phyloP scores from a whole-genome alignment of 1,140 invertebrate species.

The Drosophila chauvacae region DNA sequence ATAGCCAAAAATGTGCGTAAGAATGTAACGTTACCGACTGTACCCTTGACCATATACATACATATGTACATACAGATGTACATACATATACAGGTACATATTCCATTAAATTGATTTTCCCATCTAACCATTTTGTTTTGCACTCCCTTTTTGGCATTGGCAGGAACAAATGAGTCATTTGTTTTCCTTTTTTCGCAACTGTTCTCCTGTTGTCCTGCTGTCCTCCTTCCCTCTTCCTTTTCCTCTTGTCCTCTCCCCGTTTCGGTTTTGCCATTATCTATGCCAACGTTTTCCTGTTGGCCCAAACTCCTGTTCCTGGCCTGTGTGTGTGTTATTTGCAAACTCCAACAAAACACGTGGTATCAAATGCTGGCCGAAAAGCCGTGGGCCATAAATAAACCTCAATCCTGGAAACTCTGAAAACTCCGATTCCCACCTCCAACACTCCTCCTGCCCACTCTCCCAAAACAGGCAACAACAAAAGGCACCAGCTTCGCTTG shows the following conservation, averaged over 20 bases:
- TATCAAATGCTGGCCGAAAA: conserved; percentile 69
- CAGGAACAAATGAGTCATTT: conserved; percentile 59
- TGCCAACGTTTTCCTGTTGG: conserved; percentile 67
- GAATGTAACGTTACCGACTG: no score
- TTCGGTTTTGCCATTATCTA: conserved; percentile 62
- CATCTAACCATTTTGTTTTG: conserved; percentile 31
- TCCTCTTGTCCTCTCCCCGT: neutral
- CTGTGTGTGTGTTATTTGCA: conserved; percentile 6
- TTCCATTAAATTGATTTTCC: conserved; percentile 39
- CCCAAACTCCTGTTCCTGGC: conserved; percentile 34
- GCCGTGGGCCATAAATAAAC: conserved; percentile 81
- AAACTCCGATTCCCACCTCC: conserved; percentile 43
- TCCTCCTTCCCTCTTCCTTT: neutral
- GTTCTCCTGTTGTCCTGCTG: conserved; percentile 27
- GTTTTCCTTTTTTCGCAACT: conserved; percentile 46
- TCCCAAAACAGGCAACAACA: conserved; percentile 50
- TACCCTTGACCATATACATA: no score
- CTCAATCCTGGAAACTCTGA: conserved; percentile 69
- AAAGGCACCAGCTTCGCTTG: conserved; percentile 20
- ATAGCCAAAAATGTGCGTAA: no score
- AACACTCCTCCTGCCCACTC: conserved; percentile 15
- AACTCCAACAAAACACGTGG: conserved; percentile 65
- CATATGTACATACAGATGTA: no score
- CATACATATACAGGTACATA: neutral
- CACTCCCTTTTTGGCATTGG: conserved; percentile 29